These are phyloP conservation scores for Drosophila insularis DNA, from an alignment of 1,140 invertebrate species.

Conservation along the genomic window DNA sequence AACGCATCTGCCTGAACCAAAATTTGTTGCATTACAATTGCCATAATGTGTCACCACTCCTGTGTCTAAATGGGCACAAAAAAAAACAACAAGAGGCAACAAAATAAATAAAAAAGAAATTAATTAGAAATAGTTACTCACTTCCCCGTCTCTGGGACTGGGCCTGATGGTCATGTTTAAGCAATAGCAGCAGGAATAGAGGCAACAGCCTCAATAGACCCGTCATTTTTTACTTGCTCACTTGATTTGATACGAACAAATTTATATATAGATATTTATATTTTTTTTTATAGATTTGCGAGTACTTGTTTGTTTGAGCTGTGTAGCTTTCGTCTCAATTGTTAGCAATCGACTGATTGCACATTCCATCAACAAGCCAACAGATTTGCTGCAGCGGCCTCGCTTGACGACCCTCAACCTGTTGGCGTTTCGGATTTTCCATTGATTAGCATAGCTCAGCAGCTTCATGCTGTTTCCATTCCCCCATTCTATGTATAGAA, in stretches of 20 bases:
- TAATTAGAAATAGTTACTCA: slow-evolving; percentile 21
- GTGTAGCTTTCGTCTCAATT: slow-evolving; percentile 37
- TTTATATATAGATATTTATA: background rate
- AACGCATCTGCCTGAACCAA: slow-evolving; percentile 46
- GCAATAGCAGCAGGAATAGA: slow-evolving; percentile 5
- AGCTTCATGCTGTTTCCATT: background rate
- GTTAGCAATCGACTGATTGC: slow-evolving; percentile 54
- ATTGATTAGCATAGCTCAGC: slow-evolving; percentile 10
- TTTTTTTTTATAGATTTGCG: background rate
- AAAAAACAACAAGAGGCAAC: too few relatives aligned
- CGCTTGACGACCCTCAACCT: slow-evolving; percentile 34
- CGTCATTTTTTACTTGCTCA: background rate
- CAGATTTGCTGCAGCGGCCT: slow-evolving; percentile 26
- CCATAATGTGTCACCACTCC: slow-evolving; percentile 48
- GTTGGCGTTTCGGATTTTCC: slow-evolving; percentile 42
- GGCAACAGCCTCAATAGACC: background rate
- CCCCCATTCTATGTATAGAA: slow-evolving; percentile 30
- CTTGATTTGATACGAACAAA: background rate
- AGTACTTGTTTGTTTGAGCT: slow-evolving; percentile 1
- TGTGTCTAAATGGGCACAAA: background rate
- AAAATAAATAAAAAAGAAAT: background rate
- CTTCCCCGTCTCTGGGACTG: slow-evolving; percentile 30
- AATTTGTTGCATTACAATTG: slow-evolving; percentile 40
- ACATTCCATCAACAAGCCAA: slow-evolving; percentile 10
- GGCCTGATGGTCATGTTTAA: background rate